Percentiles rank a stretch among this genome's conserved stretches.
Conservation (phyloP, 2,113 vertebrate species). For the Chaenogobius annularis region DNA sequence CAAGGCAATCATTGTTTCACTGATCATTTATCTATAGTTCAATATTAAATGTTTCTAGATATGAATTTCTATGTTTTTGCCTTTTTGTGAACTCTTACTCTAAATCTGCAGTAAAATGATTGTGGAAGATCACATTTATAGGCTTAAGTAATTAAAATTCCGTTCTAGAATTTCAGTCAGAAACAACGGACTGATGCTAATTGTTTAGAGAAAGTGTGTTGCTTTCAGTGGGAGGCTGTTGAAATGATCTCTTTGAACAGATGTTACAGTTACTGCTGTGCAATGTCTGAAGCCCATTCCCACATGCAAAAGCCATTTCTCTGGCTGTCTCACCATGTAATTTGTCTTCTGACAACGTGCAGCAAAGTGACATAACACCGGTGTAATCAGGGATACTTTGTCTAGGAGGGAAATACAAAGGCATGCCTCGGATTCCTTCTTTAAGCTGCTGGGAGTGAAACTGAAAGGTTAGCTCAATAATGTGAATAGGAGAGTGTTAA, state of each 20-base stretch:
- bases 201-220: conserved; percentile 47
- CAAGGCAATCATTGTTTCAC: background rate
- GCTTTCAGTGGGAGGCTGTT: conserved; percentile 37
- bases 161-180: conserved; percentile 19
- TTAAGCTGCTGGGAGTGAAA: conserved; percentile 70
- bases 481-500: conserved; percentile 56
- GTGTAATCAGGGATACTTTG: conserved; percentile 73
- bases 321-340: conserved; percentile 44
- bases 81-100: background rate
- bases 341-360: conserved; percentile 62
- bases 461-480: conserved; percentile 67
- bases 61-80: background rate
- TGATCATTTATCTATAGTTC: background rate
- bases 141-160: background rate
- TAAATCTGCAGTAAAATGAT: background rate
- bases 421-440: conserved; percentile 61
- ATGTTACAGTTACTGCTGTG: conserved; percentile 58
- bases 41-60: background rate
- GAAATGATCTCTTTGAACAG: conserved; percentile 67
- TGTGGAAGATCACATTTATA: background rate
- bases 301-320: conserved; percentile 60
- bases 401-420: conserved; percentile 66
- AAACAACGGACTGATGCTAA: conserved; percentile 45
- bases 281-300: conserved; percentile 53
- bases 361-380: conserved; percentile 64